These are phyloP conservation scores for Sitobion miscanthi DNA, from an alignment of 1,140 invertebrate genomes.

Conservation along the genomic window DNA sequence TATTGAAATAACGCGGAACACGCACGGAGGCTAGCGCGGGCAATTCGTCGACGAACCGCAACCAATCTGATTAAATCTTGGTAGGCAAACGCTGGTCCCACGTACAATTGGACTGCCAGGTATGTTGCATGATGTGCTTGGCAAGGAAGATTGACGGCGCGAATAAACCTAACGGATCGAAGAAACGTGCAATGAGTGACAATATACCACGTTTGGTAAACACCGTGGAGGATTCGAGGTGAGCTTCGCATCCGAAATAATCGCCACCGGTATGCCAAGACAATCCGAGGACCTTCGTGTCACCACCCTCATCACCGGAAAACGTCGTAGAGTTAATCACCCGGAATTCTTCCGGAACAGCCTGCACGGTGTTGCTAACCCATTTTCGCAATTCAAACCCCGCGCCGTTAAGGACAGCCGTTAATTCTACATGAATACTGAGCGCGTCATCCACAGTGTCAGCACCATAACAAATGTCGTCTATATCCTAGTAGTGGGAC, in stretches of 20 bases:
- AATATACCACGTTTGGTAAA: not conserved
- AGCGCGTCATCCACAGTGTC: too few species aligned
- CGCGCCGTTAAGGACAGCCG: too few species aligned
- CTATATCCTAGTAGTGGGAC: too few species aligned
- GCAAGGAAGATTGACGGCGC: not conserved
- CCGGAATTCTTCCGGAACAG: not conserved
- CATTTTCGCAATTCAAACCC: too few species aligned
- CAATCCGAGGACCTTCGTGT: not conserved
- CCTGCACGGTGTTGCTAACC: not conserved
- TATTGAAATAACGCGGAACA: not conserved
- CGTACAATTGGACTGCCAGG: not conserved
- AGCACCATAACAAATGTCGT: too few species aligned
- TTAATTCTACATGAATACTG: too few species aligned
- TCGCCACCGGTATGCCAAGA: not conserved
- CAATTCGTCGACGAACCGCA: not conserved
- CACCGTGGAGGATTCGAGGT: not conserved
- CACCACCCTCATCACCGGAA: not conserved
- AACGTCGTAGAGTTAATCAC: not conserved
- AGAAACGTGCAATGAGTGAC: not conserved
- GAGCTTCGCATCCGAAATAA: not conserved
- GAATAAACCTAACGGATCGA: not conserved
- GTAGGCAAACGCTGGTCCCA: not conserved
- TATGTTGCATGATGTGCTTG: not conserved
- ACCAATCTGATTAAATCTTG: not conserved
- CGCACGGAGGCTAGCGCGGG: not conserved